Evolutionary conservation across 2,113 vertebrate species (phyloP).

Genomic region (Strix uralensis): DNA sequence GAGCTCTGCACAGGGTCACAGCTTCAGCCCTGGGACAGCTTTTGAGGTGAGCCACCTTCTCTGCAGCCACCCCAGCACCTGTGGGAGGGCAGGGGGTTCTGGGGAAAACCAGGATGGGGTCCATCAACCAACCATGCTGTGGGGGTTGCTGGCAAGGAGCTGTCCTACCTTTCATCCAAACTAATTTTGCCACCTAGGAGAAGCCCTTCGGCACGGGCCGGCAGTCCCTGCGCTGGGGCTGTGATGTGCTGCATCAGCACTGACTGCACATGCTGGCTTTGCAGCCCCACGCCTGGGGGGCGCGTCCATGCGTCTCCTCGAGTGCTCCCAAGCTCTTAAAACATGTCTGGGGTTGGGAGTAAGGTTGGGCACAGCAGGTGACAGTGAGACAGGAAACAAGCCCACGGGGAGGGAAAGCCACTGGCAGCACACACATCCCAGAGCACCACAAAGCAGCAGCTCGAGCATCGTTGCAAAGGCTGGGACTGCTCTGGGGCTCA

Average conservation of each 20-base stretch:
- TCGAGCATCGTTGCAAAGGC: fast-evolving
- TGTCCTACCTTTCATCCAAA: not conserved
- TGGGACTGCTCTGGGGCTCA: not conserved
- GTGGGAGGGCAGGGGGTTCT: not conserved
- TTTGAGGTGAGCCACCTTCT: not conserved
- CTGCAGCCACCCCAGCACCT: not conserved
- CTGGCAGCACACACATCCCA: fast-evolving
- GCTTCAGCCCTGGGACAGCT: not conserved
- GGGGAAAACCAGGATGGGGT: not conserved
- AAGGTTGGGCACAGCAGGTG: not conserved
- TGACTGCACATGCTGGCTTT: fast-evolving
- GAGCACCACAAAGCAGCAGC: not conserved
- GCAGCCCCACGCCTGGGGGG: not conserved
- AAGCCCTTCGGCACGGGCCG: fast-evolving
- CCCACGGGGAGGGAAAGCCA: fast-evolving
- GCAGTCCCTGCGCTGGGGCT: fast-evolving
- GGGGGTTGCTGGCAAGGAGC: not conserved
- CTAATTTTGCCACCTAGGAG: not conserved
- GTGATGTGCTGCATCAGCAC: not conserved
- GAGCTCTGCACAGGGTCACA: not conserved
- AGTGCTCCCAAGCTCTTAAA: not conserved
- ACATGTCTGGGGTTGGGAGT: not conserved
- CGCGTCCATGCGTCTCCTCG: fast-evolving
- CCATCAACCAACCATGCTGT: not conserved
- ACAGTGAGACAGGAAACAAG: not conserved